phyloP scores from a whole-genome alignment of 1,140 invertebrate genomes.

The Cardiocondyla obscurior region DNA sequence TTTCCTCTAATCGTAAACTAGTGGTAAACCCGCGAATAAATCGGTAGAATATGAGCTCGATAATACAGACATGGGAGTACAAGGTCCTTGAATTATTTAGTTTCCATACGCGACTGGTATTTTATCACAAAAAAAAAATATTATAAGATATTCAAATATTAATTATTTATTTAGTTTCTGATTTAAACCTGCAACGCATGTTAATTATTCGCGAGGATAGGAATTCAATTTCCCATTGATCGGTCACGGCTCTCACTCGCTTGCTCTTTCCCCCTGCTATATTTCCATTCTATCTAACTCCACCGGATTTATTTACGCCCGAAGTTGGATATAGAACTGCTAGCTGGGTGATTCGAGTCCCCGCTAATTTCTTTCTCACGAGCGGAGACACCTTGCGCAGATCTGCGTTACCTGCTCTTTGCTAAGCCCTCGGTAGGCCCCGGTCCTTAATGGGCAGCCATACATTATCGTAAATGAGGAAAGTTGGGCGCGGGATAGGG shows the following conservation, averaged over 20 bases:
- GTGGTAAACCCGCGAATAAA: background rate
- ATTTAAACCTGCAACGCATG: background rate
- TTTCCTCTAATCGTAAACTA: background rate
- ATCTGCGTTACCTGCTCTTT: slow-evolving; percentile 73
- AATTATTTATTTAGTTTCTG: background rate
- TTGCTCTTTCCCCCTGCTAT: background rate
- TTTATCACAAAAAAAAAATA: background rate
- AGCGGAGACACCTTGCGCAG: slow-evolving; percentile 74
- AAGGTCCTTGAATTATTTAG: background rate
- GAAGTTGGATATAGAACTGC: slow-evolving; percentile 52
- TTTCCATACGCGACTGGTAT: background rate
- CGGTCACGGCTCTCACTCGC: background rate
- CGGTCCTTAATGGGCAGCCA: slow-evolving; percentile 78
- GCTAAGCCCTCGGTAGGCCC: slow-evolving; percentile 66
- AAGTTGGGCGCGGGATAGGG: slow-evolving; percentile 70
- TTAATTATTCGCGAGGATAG: background rate
- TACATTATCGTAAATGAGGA: slow-evolving; percentile 81
- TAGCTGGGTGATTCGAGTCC: slow-evolving; percentile 56
- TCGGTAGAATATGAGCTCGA: background rate
- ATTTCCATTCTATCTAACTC: slow-evolving; percentile 36
- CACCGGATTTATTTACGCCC: slow-evolving; percentile 27
- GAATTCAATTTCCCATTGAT: slow-evolving; percentile 2
- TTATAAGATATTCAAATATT: background rate
- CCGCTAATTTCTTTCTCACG: slow-evolving; percentile 75
- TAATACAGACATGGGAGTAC: background rate